phyloP scores from a whole-genome alignment of 1,140 invertebrate species.

The Drosophila lini region DNA sequence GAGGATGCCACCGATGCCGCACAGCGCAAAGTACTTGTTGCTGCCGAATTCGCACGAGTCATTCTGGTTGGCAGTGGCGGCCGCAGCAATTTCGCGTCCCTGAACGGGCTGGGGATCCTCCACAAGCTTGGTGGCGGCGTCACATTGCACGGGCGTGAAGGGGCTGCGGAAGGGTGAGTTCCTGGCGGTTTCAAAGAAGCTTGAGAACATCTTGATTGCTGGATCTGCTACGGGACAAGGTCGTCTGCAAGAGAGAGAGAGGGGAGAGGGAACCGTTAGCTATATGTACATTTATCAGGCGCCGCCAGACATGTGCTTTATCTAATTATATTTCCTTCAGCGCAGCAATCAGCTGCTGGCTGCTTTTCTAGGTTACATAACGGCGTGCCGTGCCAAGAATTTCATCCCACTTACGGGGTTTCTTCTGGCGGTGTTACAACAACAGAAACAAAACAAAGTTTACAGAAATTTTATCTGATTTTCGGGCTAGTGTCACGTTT shows the following conservation, averaged over 20 bases:
- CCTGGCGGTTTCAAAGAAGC: constrained; percentile 89
- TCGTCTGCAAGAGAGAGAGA: constrained; percentile 33
- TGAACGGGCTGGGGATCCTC: constrained; percentile 84
- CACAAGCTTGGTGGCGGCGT: constrained; percentile 79
- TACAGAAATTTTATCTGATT: constrained; percentile 16
- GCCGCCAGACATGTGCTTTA: constrained; percentile 41
- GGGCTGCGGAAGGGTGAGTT: constrained; percentile 90
- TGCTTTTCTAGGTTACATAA: constrained; percentile 74
- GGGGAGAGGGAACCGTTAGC: neutral
- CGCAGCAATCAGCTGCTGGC: constrained; percentile 59
- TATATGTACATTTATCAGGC: constrained; percentile 15
- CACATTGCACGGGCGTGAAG: constrained; percentile 87
- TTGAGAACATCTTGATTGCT: constrained; percentile 87
- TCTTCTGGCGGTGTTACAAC: neutral
- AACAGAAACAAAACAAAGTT: neutral
- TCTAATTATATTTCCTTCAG: constrained; percentile 51
- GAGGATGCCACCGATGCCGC: constrained; percentile 96
- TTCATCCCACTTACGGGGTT: neutral
- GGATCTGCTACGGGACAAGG: constrained; percentile 9
- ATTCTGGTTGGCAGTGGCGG: constrained; percentile 85
- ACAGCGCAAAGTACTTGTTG: constrained; percentile 95
- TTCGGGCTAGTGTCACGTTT: neutral
- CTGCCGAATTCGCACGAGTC: constrained; percentile 97
- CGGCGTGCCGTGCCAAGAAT: constrained; percentile 57
- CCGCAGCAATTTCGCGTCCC: constrained; percentile 86